phyloP scores from a whole-genome alignment of 2,113 vertebrate genomes.

The Python bivittatus region DNA sequence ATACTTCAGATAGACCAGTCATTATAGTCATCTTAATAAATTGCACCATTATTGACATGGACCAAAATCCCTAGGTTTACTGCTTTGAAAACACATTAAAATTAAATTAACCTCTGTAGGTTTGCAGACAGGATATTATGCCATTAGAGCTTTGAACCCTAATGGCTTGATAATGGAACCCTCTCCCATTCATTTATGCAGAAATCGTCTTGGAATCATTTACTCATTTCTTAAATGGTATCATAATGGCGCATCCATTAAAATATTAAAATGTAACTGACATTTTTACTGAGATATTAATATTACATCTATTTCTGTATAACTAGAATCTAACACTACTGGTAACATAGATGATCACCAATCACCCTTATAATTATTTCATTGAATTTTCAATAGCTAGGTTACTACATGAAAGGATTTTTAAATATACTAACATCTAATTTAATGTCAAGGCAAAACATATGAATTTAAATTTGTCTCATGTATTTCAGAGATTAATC shows the following conservation, averaged over 20 bases:
- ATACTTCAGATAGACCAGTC: background rate
- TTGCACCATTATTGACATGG: background rate
- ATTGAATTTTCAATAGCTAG: background rate
- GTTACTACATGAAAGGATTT: background rate
- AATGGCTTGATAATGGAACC: background rate
- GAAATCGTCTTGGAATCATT: background rate
- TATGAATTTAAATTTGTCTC: background rate
- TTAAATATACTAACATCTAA: background rate
- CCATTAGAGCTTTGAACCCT: background rate
- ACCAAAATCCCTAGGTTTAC: background rate
- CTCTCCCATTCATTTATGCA: background rate
- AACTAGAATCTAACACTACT: background rate
- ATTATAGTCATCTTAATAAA: background rate
- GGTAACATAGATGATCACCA: background rate
- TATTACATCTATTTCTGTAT: background rate
- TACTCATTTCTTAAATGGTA: background rate
- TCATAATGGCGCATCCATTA: background rate
- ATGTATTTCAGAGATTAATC: background rate
- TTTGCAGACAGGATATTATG: background rate
- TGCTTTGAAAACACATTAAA: background rate
- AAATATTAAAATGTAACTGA: background rate
- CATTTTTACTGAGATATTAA: background rate
- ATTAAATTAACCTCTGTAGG: background rate
- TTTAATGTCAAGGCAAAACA: background rate
- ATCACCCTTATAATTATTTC: background rate